Evolutionary conservation across 2,888 invertebrate genomes (phyloP), one percentile per base, ranked within the genome.

Genomic region (Drosophila dives): DNA sequence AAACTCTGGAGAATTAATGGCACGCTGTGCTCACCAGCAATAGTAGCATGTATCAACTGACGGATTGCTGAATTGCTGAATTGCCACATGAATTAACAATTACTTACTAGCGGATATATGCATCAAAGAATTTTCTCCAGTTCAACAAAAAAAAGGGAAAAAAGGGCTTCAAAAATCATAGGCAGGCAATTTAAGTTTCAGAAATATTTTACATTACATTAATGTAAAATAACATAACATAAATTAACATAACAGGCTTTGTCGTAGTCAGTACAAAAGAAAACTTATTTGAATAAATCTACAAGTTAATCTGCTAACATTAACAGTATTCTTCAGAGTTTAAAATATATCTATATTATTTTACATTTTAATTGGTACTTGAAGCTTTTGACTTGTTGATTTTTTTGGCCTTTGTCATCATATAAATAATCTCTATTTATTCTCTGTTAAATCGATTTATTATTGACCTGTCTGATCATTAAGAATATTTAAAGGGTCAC

Each of bases 1-100:
- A 75, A 86, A 84, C 79, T 32, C 75, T 50, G 60, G 40, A 71
- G 58, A 70, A 82, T 84, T 84, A 84, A 86, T 80, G 77, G 77
- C 73, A 59, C 58, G 26, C 76, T 34, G 32, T 50, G 68, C 55
- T 56, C 55, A 42, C 50, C 26, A 62, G 62, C 45, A 61, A 56
- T 62, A 23, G 15, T 1, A 54, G n/a, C 49, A 15, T 34, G 50
- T 15, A 17, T 29, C 48, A 17, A 3, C 23, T 20, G 23, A 45
- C 15, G 15, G 34, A 10, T 15, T 42, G 45, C 45, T 45, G 45
- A 23, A 17, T 53, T 36, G 11, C 12, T 26, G 7, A 50, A 67
- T 78, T 78, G 66, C 77, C 75, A 75, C 75, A 79, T 53, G 75
- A 64, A 78, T 67, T n/a, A 36, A 33, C 58, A 65, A 65, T 68